Percentiles rank a stretch among this genome's conserved stretches.
Evolutionary conservation across 2,888 invertebrate species (phyloP).

Genomic region (Ceriagrion tenellum): DNA sequence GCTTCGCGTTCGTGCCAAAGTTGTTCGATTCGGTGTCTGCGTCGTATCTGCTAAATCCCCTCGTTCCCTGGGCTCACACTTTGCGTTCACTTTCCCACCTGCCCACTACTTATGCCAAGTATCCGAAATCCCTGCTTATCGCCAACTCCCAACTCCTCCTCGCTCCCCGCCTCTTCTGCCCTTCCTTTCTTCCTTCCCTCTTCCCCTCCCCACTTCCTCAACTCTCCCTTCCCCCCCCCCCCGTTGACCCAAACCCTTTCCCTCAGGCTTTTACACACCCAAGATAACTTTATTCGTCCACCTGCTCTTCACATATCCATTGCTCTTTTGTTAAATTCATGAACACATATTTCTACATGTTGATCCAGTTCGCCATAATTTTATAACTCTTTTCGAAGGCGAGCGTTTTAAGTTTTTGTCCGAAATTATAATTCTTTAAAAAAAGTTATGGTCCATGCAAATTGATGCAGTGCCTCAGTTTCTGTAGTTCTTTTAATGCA

Average conservation of each 20-base stretch:
- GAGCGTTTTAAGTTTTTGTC: no score
- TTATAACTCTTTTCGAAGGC: neutral
- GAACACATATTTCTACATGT: neutral
- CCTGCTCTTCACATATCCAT: neutral
- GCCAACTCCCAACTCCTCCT: neutral
- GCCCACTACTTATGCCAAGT: slow-evolving; percentile 1
- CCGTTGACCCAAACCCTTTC: no score
- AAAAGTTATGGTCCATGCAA: no score
- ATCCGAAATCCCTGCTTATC: slow-evolving; percentile 8
- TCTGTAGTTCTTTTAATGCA: no score
- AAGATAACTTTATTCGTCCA: neutral
- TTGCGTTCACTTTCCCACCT: slow-evolving; percentile 13
- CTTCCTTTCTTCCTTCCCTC: neutral
- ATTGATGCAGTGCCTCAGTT: no score
- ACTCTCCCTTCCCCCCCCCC: neutral
- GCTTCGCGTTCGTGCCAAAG: neutral
- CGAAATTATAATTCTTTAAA: no score
- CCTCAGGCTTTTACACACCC: neutral
- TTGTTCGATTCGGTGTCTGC: neutral
- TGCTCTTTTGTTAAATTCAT: neutral
- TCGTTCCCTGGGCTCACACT: neutral
- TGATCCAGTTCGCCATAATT: neutral
- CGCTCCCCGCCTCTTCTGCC: neutral
- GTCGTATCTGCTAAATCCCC: neutral
- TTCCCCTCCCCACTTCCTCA: neutral